Conservation (phyloP, 2,888 invertebrate genomes). For the Drosophila ezoana region DNA sequence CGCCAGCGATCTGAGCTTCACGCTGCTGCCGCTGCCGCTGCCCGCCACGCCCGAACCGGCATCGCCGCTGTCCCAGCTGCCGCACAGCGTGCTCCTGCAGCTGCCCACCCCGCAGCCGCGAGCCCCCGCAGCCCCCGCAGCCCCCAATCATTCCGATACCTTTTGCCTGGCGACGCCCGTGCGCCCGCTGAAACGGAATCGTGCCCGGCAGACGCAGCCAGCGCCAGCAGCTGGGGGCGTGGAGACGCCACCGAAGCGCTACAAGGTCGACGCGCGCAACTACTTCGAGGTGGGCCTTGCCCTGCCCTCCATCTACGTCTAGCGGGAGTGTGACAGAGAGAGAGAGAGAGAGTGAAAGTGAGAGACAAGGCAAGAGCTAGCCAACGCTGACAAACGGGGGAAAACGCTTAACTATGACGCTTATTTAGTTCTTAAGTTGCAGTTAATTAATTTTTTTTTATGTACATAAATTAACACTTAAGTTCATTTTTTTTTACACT, state of each 20-base stretch:
- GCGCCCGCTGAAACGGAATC: constrained; percentile 59
- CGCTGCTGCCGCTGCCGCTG: constrained; percentile 45
- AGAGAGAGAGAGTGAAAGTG: background rate
- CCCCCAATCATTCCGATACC: constrained; percentile 51
- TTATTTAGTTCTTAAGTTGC: constrained; percentile 79
- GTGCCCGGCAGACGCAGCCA: constrained; percentile 14
- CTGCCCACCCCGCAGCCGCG: constrained; percentile 63
- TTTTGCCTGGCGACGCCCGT: constrained; percentile 78
- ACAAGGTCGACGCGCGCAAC: constrained; percentile 74
- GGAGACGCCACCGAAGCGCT: constrained; percentile 74
- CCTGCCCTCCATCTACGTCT: constrained; percentile 83
- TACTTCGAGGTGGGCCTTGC: constrained; percentile 84
- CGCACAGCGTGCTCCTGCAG: constrained; percentile 47
- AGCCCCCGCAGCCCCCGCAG: background rate
- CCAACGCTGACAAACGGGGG: constrained; percentile 82
- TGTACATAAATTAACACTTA: constrained; percentile 42
- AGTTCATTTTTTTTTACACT: constrained; percentile 61
- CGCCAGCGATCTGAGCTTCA: constrained; percentile 83
- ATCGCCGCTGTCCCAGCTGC: constrained; percentile 44
- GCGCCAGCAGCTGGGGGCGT: constrained; percentile 6
- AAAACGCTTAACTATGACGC: constrained; percentile 82
- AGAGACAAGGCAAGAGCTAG: constrained; percentile 15
- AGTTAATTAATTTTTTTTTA: constrained; percentile 26
- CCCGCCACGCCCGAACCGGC: constrained; percentile 63
- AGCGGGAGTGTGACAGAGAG: background rate